A percentile compares a stretch with the other conserved stretches of the same genome.
These are phyloP conservation scores for Amiota mariae DNA, from an alignment of 2,888 invertebrate species.

Conservation along the genomic window DNA sequence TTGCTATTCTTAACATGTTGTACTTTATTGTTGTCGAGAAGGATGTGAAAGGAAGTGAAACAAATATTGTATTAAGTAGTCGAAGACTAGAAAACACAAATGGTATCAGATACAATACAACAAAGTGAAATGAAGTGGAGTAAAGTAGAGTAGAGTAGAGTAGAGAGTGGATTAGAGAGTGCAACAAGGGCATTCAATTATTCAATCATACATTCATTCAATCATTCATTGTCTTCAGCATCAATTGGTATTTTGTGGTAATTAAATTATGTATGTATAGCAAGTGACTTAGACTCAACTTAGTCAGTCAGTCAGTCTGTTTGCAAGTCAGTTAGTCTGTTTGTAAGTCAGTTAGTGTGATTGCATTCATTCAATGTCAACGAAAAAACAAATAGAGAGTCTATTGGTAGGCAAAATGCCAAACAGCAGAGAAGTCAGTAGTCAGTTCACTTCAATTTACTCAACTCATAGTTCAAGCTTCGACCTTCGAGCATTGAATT, in stretches of 20 bases:
- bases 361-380: background rate
- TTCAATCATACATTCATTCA: no score
- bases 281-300: constrained; percentile 39
- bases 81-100: background rate
- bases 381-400: background rate
- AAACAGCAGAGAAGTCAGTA: no score
- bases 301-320: background rate
- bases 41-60: background rate
- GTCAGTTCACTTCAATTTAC: no score
- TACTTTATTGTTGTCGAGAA: constrained; percentile 54
- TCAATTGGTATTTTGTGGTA: constrained; percentile 53
- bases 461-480: no score
- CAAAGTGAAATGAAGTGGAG: background rate
- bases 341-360: background rate
- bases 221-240: background rate
- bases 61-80: background rate
- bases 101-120: background rate
- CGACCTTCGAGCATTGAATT: no score
- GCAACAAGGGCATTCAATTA: background rate
- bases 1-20: constrained; percentile 63
- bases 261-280: constrained; percentile 59
- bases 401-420: no score
- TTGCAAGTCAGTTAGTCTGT: background rate
- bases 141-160: background rate
- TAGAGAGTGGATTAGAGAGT: background rate